phyloP scores from a whole-genome alignment of 2,113 vertebrate species.

The Myotis davidii region DNA sequence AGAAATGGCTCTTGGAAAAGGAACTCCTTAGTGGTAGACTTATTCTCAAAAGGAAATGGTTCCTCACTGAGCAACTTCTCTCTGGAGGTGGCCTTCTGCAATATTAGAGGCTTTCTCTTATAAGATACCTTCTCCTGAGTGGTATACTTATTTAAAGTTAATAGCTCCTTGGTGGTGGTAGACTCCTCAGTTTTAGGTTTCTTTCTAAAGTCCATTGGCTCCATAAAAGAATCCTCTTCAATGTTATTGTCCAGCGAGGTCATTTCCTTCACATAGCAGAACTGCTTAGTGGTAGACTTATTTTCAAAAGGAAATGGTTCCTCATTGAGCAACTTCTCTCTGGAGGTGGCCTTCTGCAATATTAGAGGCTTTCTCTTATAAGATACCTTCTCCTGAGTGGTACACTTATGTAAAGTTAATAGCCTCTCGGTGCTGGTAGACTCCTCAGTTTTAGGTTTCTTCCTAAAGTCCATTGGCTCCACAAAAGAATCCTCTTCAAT shows the following conservation, averaged over 20 bases:
- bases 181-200: constrained; percentile 23
- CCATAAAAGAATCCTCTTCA: constrained; percentile 20
- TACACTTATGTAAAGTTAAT: not conserved
- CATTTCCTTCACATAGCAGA: not conserved
- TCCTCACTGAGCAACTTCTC: not conserved
- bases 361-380: not conserved
- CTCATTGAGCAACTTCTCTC: not conserved
- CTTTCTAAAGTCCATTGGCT: not conserved
- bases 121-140: not conserved
- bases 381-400: not conserved
- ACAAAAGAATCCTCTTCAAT: constrained; percentile 7
- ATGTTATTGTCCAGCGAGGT: not conserved
- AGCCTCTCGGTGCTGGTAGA: not conserved
- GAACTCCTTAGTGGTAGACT: not conserved
- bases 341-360: not conserved
- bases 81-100: not conserved
- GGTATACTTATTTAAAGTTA: not conserved
- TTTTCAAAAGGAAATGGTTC: not conserved
- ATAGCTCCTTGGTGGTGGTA: not conserved
- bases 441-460: constrained; percentile 34
- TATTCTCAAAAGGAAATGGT: not conserved
- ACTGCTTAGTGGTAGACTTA: not conserved
- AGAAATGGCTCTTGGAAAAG: not conserved
- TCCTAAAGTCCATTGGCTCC: not conserved
- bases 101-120: not conserved